These are phyloP conservation scores for Pterobdella sp. DNA, from an alignment of 2,888 invertebrate species.

Conservation along the genomic window DNA sequence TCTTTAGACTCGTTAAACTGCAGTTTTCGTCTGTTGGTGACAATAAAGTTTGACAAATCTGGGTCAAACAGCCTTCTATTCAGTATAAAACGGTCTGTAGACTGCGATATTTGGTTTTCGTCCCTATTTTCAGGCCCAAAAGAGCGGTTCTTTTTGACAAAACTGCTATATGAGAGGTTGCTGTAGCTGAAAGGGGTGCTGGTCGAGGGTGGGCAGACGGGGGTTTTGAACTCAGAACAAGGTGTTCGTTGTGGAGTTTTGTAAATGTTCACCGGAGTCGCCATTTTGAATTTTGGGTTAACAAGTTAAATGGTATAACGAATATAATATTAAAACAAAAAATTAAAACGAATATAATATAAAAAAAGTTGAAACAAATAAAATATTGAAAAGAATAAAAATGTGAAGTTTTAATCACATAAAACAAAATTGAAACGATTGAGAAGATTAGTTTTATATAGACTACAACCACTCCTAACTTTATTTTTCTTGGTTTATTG, in stretches of 20 bases:
- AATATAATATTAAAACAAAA: too few species aligned
- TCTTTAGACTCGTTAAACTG: neutral
- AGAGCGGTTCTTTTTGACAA: neutral
- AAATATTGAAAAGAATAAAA: too few species aligned
- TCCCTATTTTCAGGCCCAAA: neutral
- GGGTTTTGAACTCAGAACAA: neutral
- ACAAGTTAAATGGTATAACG: neutral
- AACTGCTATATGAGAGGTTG: neutral
- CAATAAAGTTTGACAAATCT: slow-evolving; percentile 8
- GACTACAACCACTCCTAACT: too few species aligned
- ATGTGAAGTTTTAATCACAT: too few species aligned
- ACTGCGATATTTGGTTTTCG: neutral
- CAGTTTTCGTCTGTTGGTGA: neutral
- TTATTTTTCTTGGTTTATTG: too few species aligned
- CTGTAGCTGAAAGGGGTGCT: slow-evolving; percentile 17
- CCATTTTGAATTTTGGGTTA: neutral
- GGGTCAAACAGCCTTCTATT: slow-evolving; percentile 10
- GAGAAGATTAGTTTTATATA: too few species aligned
- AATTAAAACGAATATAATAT: too few species aligned
- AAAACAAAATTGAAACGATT: too few species aligned
- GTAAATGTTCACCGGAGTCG: neutral
- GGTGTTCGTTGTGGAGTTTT: neutral
- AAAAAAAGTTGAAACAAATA: too few species aligned
- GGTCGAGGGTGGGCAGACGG: neutral
- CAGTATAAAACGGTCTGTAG: slow-evolving; percentile 17